These are phyloP conservation scores for Griposia aprilina DNA, from an alignment of 2,888 invertebrate species.

Conservation along the genomic window DNA sequence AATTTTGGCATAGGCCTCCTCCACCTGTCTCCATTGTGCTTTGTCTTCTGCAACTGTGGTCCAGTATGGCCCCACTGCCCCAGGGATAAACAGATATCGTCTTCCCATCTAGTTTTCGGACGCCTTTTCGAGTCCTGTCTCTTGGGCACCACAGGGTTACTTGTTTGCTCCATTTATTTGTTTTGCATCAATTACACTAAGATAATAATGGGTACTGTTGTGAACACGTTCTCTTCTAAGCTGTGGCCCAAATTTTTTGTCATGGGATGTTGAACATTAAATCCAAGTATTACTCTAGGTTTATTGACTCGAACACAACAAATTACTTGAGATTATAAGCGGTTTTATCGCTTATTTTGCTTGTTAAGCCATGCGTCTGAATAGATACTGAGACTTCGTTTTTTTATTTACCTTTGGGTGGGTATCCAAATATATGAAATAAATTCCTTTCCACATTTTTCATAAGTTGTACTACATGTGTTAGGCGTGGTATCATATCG, in stretches of 20 bases:
- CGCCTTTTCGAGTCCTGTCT: not conserved
- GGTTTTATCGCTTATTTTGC: not conserved
- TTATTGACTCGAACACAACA: not conserved
- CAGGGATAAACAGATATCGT: not conserved
- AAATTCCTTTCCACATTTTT: constrained; percentile 80
- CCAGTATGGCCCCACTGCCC: not conserved
- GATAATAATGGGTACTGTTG: not conserved
- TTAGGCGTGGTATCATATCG: constrained; percentile 79
- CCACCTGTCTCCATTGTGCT: not conserved
- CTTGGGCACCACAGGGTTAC: not conserved
- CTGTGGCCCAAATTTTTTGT: not conserved
- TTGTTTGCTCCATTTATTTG: not conserved
- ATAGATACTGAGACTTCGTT: not conserved
- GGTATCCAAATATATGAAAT: constrained; percentile 80
- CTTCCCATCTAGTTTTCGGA: not conserved
- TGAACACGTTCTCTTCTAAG: not conserved
- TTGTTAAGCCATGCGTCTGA: not conserved
- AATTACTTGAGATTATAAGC: not conserved
- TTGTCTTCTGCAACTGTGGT: not conserved
- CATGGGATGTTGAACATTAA: not conserved
- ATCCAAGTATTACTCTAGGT: not conserved
- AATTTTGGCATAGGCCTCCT: not conserved
- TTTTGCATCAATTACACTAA: not conserved
- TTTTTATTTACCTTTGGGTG: constrained; percentile 80
- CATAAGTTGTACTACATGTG: constrained; percentile 74